Evolutionary conservation across 2,797 vertebrate species (phyloP), one percentile per base, ranked within the genome.

Genomic region (Centropyge bicolor): DNA sequence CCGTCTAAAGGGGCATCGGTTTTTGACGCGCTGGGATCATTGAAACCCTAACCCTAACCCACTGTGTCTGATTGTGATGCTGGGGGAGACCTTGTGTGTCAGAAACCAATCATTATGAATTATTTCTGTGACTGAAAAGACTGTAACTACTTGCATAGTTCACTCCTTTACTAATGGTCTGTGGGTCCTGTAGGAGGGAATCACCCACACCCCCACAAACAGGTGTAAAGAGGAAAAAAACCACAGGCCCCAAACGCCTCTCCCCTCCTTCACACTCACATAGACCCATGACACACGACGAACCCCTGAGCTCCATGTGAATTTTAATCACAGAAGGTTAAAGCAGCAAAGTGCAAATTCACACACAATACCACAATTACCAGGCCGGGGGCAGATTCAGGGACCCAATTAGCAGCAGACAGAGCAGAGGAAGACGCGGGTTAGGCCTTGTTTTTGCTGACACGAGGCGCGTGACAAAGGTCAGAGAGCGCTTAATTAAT

Each of bases 291-390:
- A 64, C 59, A 55, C 59, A 43, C 36, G 5, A 11, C 67, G 48
- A 48, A 76, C 74, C 80, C 56, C 77, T 56, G 17, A 76, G 27
- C 68, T 52, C 45, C 16, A 22, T 67, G 22, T 87, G 60, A 74
- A 82, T 90, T 88, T 82, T 70, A 80, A 89, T 88, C 80, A 78
- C 59, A 59, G 70, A 31, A 36, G 70, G 22, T 62, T 70, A 76
- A 86, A 83, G 82, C 82, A 71, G 38, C 49, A 73, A 78, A 83
- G 80, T 85, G 86, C 77, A 92, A 85, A 88, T 90, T 85, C 78
- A 90, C 79, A 84, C 86, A 76, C 81, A 76, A 74, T 16, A 56
- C 46, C 80, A 83, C 83, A 89, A 86, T 90, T 87, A 91, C 76
- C 68, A 49, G 49, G 38, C 74, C 4, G 17, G 36, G 19, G 11